A percentile compares a stretch with the other conserved stretches of the same genome.
Evolutionary conservation across 2,888 invertebrate genomes (phyloP).

Genomic region (Dicyrtoma fusca): DNA sequence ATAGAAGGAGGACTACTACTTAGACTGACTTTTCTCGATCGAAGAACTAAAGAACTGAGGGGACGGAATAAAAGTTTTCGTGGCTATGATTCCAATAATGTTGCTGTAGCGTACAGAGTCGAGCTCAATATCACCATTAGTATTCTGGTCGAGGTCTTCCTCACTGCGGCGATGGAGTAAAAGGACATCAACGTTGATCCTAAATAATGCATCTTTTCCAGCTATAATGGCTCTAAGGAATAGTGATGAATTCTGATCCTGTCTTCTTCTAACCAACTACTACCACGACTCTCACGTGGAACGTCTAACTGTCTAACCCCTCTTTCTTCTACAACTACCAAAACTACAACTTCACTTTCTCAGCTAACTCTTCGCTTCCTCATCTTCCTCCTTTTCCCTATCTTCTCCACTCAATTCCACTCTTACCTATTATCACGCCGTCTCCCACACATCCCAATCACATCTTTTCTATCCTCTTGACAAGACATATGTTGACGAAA

Average conservation of each 20-base stretch:
- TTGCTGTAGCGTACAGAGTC: background rate
- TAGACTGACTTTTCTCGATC: background rate
- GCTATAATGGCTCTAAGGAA: constrained; percentile 43
- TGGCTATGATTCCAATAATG: constrained; percentile 33
- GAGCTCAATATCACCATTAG: constrained; percentile 41
- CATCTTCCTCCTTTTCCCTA: background rate
- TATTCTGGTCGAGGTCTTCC: constrained; percentile 42
- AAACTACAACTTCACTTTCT: constrained; percentile 30
- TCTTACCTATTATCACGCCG: no score
- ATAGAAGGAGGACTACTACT: background rate
- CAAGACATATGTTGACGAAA: no score
- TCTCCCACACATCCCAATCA: no score
- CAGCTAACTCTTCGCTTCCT: background rate
- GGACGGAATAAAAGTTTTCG: constrained; percentile 30
- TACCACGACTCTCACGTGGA: background rate
- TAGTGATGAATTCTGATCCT: constrained; percentile 45
- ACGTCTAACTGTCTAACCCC: no score
- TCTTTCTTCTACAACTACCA: constrained; percentile 3
- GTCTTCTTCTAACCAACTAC: constrained; percentile 15
- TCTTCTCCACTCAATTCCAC: background rate
- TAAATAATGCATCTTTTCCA: constrained; percentile 50
- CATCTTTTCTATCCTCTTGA: no score
- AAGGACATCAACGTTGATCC: constrained; percentile 50
- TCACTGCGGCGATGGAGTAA: constrained; percentile 39
- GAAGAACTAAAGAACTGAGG: background rate